Percentiles rank a stretch among this genome's conserved stretches.
Evolutionary conservation across 1,140 invertebrate species (phyloP).

Genomic region (Trichoplusia ni): DNA sequence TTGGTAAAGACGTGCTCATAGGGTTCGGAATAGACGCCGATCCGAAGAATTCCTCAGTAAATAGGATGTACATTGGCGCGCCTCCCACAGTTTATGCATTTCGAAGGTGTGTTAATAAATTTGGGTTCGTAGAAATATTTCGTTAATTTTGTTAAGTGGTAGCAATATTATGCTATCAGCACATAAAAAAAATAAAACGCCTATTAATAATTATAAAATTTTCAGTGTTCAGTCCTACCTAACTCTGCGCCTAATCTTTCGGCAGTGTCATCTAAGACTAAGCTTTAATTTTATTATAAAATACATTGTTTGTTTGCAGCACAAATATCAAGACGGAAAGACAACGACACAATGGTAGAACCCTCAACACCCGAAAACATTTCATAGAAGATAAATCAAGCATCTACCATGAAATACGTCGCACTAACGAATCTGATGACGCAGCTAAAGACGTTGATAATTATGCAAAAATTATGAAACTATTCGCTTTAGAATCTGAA

Average conservation of each 20-base stretch:
- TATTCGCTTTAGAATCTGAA: conserved; percentile 56
- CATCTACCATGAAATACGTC: background rate
- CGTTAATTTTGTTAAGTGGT: too few species aligned
- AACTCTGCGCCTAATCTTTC: too few species aligned
- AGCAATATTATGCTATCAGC: too few species aligned
- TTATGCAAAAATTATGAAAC: conserved; percentile 66
- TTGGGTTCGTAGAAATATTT: too few species aligned
- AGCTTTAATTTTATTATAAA: background rate
- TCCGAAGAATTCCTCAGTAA: conserved; percentile 84
- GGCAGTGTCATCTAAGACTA: background rate
- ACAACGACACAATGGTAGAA: conserved; percentile 47
- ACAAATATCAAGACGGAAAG: conserved; percentile 58
- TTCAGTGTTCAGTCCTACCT: too few species aligned
- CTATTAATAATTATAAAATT: too few species aligned
- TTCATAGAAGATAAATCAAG: background rate
- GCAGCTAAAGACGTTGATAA: conserved; percentile 60
- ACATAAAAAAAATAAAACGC: too few species aligned
- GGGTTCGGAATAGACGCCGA: conserved; percentile 86
- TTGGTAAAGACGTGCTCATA: conserved; percentile 86
- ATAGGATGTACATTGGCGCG: conserved; percentile 84
- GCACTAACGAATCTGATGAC: conserved; percentile 36
- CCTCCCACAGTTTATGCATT: conserved; percentile 84
- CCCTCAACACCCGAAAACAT: background rate
- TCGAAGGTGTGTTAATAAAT: conserved; percentile 81
- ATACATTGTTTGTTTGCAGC: conserved; percentile 44